Evolutionary conservation across 2,113 vertebrate species (phyloP).

Genomic region (Microcebus ravelobensis): DNA sequence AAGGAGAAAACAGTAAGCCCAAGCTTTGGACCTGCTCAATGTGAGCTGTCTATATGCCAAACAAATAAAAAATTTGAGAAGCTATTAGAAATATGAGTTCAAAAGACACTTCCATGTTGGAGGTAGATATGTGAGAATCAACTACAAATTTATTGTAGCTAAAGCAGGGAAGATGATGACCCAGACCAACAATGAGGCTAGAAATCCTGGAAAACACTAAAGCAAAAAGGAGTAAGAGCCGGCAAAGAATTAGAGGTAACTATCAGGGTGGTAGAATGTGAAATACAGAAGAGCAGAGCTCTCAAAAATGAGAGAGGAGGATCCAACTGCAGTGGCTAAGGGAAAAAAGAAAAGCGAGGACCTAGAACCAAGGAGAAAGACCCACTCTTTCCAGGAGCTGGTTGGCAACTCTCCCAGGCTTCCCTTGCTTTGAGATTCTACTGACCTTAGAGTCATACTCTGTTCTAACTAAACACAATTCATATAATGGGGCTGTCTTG

Average conservation of each 20-base stretch:
- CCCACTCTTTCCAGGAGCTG: neutral
- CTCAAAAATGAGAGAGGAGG: neutral
- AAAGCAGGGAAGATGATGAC: neutral
- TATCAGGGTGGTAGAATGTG: neutral
- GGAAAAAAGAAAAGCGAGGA: neutral
- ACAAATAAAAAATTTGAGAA: neutral
- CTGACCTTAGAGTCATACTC: neutral
- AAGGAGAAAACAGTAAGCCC: neutral
- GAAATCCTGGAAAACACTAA: neutral
- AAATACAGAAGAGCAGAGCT: neutral
- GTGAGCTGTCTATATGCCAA: neutral
- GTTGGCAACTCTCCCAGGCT: neutral
- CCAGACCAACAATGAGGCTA: neutral
- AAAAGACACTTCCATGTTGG: neutral
- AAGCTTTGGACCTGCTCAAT: neutral
- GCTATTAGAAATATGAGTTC: neutral
- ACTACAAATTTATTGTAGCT: neutral
- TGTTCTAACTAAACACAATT: neutral
- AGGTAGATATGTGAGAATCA: neutral
- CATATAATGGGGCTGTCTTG: neutral
- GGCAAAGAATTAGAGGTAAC: neutral
- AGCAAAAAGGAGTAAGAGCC: neutral
- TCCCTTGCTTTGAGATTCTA: neutral
- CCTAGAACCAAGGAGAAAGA: neutral
- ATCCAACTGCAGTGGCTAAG: neutral